Evolutionary conservation across 2,797 vertebrate species (phyloP).

Genomic region (Thaleichthys pacificus): DNA sequence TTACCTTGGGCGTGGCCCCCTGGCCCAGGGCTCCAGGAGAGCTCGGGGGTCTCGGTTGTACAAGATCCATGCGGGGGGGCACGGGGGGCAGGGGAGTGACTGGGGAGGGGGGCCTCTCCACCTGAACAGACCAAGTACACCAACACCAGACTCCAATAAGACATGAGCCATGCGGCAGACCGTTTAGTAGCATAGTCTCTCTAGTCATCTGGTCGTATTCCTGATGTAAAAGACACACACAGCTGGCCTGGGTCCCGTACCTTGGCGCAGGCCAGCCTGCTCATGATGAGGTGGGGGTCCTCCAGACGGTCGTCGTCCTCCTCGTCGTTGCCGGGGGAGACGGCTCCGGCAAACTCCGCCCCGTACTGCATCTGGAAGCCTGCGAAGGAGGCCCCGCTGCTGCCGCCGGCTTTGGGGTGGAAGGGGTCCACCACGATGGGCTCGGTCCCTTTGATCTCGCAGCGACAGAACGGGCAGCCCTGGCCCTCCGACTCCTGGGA

Average conservation of each 20-base stretch:
- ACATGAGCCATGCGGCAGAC: no score
- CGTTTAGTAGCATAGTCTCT: neutral
- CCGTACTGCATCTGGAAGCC: slow-evolving; percentile 77
- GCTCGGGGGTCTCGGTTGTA: slow-evolving; percentile 75
- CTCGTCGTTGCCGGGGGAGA: slow-evolving; percentile 85
- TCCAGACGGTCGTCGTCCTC: slow-evolving; percentile 85
- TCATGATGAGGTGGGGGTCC: slow-evolving; percentile 87
- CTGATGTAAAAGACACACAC: no score
- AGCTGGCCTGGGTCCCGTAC: slow-evolving; percentile 53
- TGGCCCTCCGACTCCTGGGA: slow-evolving; percentile 85
- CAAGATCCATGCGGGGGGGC: slow-evolving; percentile 83
- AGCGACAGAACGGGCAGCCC: slow-evolving; percentile 87
- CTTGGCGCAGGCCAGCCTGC: slow-evolving; percentile 82
- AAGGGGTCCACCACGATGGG: slow-evolving; percentile 87
- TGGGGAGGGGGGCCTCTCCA: slow-evolving; percentile 85
- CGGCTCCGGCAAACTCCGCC: slow-evolving; percentile 71
- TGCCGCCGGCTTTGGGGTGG: slow-evolving; percentile 72
- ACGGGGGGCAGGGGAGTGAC: slow-evolving; percentile 84
- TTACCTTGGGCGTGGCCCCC: slow-evolving; percentile 81
- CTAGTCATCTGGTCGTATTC: neutral
- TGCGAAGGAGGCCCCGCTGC: slow-evolving; percentile 67
- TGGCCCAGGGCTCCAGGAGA: slow-evolving; percentile 75
- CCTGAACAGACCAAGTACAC: slow-evolving; percentile 55
- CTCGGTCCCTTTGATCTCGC: slow-evolving; percentile 88
- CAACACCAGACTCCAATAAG: no score